A percentile compares a stretch with the other conserved stretches of the same genome.
Evolutionary conservation across 2,797 vertebrate genomes (phyloP).

Genomic region (Alectoris magna): DNA sequence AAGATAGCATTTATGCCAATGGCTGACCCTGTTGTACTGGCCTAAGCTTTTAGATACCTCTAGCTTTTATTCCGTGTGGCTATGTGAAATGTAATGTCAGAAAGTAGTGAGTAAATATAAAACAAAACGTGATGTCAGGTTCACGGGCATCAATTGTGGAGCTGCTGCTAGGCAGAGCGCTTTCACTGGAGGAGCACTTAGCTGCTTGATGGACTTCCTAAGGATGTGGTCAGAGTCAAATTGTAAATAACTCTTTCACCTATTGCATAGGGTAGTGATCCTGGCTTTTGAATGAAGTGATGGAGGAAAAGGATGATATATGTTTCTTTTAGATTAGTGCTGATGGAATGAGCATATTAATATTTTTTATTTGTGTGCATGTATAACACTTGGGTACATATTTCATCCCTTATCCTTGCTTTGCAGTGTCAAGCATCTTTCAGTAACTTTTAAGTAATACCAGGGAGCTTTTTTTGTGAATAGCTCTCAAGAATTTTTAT

Average conservation of each 20-base stretch:
- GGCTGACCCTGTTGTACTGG: not conserved
- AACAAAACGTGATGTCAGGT: not conserved
- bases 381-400: not conserved
- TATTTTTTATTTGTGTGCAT: conserved; percentile 25
- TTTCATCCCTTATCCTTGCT: not conserved
- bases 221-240: not conserved
- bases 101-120: not conserved
- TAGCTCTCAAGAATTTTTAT: not conserved
- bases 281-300: not conserved
- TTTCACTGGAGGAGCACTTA: not conserved
- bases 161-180: not conserved
- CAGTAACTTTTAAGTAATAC: not conserved
- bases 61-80: not conserved
- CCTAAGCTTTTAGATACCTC: not conserved
- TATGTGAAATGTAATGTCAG: not conserved
- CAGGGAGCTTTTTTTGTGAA: not conserved
- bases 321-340: not conserved
- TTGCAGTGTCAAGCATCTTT: not conserved
- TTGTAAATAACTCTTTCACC: not conserved
- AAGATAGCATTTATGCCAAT: not conserved
- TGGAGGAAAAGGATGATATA: not conserved
- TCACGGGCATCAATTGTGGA: not conserved
- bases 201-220: not conserved
- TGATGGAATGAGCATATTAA: not conserved
- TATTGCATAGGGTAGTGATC: not conserved